A percentile compares a stretch with the other conserved stretches of the same genome.
Conservation (phyloP, 1,140 invertebrate genomes). For the Aculops lycopersici region DNA sequence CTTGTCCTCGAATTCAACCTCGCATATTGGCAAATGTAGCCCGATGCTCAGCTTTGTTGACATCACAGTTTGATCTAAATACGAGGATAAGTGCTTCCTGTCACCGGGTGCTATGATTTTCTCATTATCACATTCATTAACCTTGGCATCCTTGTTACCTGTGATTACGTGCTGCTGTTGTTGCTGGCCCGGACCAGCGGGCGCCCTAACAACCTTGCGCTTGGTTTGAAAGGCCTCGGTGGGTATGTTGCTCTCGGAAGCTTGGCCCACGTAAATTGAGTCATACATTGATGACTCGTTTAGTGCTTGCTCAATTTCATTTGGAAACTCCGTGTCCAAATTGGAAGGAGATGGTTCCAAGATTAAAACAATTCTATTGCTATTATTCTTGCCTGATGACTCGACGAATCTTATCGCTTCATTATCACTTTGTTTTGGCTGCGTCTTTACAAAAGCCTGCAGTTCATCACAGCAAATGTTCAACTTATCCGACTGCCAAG, state of each 20-base stretch:
- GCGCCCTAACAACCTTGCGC: not conserved
- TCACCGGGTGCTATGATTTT: slow-evolving; percentile 9
- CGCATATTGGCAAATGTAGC: slow-evolving; percentile 4
- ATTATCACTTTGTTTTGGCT: not conserved
- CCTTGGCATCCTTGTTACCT: not conserved
- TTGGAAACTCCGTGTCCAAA: not conserved
- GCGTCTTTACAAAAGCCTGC: not conserved
- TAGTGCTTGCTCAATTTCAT: not conserved
- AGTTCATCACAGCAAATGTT: slow-evolving; percentile 1
- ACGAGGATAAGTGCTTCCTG: slow-evolving; percentile 2
- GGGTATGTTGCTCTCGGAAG: not conserved
- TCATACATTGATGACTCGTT: slow-evolving; percentile 5
- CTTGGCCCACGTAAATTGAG: slow-evolving; percentile 6
- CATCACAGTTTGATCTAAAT: slow-evolving; percentile 1
- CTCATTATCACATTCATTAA: slow-evolving; percentile 4
- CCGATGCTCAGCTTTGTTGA: slow-evolving; percentile 4
- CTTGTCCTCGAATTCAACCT: slow-evolving; percentile 6
- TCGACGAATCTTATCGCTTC: not conserved
- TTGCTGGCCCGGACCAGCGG: not conserved
- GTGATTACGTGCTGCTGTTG: not conserved
- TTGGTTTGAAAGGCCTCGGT: not conserved
- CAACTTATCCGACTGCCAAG: not conserved
- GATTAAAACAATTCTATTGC: not conserved
- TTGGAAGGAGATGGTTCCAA: not conserved
- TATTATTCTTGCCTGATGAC: not conserved